phyloP scores from a whole-genome alignment of 2,888 invertebrate species.

The Galeruca laticollis region DNA sequence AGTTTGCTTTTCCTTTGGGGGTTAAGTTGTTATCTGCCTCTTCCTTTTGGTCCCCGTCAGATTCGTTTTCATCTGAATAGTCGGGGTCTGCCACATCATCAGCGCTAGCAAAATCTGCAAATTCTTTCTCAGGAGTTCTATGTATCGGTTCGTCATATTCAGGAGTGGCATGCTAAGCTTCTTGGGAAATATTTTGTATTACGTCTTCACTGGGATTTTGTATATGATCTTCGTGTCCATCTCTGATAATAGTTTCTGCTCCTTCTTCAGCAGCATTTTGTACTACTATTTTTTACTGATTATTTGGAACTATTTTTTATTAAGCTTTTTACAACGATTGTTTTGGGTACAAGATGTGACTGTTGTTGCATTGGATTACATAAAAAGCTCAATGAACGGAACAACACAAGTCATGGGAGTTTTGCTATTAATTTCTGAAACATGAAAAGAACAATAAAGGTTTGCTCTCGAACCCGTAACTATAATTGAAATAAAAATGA shows the following conservation, averaged over 20 bases:
- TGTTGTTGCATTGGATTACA: slow-evolving; percentile 25
- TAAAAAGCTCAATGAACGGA: slow-evolving; percentile 26
- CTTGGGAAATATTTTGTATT: slow-evolving; percentile 5
- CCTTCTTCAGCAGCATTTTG: slow-evolving; percentile 16
- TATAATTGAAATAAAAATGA: neutral
- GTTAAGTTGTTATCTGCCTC: slow-evolving; percentile 26
- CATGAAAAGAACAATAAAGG: slow-evolving; percentile 13
- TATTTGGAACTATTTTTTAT: slow-evolving; percentile 16
- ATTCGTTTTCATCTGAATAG: too few species aligned
- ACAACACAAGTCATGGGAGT: slow-evolving; percentile 22
- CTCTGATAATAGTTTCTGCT: neutral
- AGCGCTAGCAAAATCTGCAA: slow-evolving; percentile 37
- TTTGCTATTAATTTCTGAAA: slow-evolving; percentile 22
- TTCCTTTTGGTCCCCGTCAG: slow-evolving; percentile 18
- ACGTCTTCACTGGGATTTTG: neutral
- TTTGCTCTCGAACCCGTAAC: slow-evolving; percentile 14
- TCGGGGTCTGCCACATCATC: slow-evolving; percentile 36
- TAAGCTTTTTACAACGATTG: slow-evolving; percentile 12
- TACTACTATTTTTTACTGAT: slow-evolving; percentile 17
- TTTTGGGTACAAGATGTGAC: slow-evolving; percentile 18
- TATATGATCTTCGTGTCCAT: slow-evolving; percentile 11
- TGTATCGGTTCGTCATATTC: slow-evolving; percentile 21
- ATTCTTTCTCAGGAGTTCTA: slow-evolving; percentile 21
- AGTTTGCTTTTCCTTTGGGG: slow-evolving; percentile 34
- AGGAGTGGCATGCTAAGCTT: slow-evolving; percentile 18